phyloP scores from a whole-genome alignment of 1,140 invertebrate genomes.

The Delia radicum region DNA sequence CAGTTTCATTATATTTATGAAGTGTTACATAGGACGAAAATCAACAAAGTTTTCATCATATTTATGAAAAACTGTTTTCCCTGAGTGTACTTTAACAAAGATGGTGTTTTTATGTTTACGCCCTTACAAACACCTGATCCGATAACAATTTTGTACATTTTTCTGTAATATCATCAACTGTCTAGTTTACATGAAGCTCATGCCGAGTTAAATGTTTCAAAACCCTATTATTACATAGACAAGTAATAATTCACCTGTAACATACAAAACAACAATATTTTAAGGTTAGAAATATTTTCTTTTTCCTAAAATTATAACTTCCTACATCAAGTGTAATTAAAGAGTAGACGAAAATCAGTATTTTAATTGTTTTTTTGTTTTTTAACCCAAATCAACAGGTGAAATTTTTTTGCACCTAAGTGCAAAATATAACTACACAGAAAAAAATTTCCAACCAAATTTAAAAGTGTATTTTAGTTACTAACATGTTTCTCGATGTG shows the following conservation, averaged over 20 bases:
- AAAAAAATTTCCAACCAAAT: no score
- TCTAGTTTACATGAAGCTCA: no score
- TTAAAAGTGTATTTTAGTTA: no score
- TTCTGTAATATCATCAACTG: neutral
- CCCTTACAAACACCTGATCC: slow-evolving; percentile 1
- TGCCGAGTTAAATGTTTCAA: slow-evolving; percentile 20
- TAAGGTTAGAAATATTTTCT: neutral
- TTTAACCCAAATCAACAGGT: neutral
- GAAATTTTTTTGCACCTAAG: neutral
- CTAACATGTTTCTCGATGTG: no score
- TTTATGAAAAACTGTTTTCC: no score
- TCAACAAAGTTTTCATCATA: no score
- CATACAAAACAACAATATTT: neutral
- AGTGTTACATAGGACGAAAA: no score
- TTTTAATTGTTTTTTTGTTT: neutral
- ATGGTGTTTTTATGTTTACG: no score
- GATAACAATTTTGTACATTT: neutral
- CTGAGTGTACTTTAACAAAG: no score
- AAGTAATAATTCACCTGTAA: slow-evolving; percentile 3
- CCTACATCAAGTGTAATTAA: neutral
- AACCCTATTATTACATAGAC: slow-evolving; percentile 5
- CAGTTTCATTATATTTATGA: no score
- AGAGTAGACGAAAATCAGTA: neutral
- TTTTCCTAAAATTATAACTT: neutral
- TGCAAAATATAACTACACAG: no score